Base-by-base conservation (phyloP, 2,888 invertebrate species). In the Griposia aprilina region DNA sequence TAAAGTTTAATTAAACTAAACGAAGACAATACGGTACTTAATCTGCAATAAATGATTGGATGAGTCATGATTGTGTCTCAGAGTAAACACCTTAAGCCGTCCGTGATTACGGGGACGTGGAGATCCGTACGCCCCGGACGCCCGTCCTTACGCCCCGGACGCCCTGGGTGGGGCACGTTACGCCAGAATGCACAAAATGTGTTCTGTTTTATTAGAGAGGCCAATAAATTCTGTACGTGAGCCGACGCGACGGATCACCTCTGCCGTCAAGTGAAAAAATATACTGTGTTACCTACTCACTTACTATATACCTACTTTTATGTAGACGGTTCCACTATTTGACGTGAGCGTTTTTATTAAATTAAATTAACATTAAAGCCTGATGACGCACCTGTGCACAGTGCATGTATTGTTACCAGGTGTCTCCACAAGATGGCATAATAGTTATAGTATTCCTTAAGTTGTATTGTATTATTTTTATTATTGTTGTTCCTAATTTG, bases 181-280 rank as follows among this genome's bases (percentile, higher is more conserved):
- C 90, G 90, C 80, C 89, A 89, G 92, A 94, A 95, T 95, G 95
- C 93, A 94, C 92, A 94, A 93, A 94, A 94, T 94, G 94, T 95
- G 94, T 95, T 94, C 93, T 94, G 94, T 94, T 95, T 95, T 95
- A 96, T 95, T 95, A 94, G 93, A 91, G 91, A 91, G 91, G 92
- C 93, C 93, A 94, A 95, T 95, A 96, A 96, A 96, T 95, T 93
- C 90, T 70, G 94, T 93, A 95, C 96, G 96, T 96, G 96, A 92
- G 91, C 86, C 91, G 89, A 88, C 92, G 92, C 90, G 87, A 89
- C 87, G 90, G 91, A 92, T 93, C 92, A 91, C 90, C 91, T 79
- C 77, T 80, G 73, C 72, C 81, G 91, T 91, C 91, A 91, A 89
- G 90, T 84, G 90, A 90, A 92, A 93, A 92, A 92, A 91, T 90